Evolutionary conservation across 1,140 invertebrate genomes (phyloP), one percentile per base, ranked within the genome.

Genomic region (Bicyclus anynana): DNA sequence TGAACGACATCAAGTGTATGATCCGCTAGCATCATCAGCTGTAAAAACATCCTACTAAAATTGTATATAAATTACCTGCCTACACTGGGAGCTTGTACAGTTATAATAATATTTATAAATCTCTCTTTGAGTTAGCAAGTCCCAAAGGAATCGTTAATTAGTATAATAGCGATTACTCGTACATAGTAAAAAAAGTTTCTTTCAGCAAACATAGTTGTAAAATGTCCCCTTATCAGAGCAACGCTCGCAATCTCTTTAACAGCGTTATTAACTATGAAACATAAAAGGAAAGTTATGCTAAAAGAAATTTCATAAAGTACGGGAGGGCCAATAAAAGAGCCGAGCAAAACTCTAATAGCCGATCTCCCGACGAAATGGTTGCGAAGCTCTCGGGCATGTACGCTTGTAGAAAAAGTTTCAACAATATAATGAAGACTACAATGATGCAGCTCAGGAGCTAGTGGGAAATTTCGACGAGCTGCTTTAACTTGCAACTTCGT

Each of bases 361-460:
- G 50, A 49, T 50, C 13, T 47, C 13, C 47, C 7, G 16, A 26
- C 42, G 38, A 47, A 54, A 48, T 55, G 53, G 27, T 9, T 9
- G n/a, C 33, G 29, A 10, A 29, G 27, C 29, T 33, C 47, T 57
- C 13, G 37, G 17, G 50, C 23, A 21, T 33, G 9, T 38, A 46
- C 21, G 51, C 48, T 56, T 46, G 9, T 14, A 46, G 40, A 26
- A 47, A 54, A 60, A 55, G 26, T 61, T 50, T 6, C 47, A 55
- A 54, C 48, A 61, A 47, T 56, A 38, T 55, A 51, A 61, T 61
- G 53, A 56, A n/a, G 20, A 20, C 37, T 50, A 57, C 21, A 57
- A 57, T 29, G 18, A 12, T 33, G n/a, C 12, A 10, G 29, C n/a
- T 6, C 7, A n/a, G 12, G 29, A 33, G 29, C 29, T 33, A 10